A percentile compares a stretch with the other conserved stretches of the same genome.
These are phyloP conservation scores for Ctenopoma kingsleyae DNA, from an alignment of 2,797 vertebrate species.

Conservation along the genomic window DNA sequence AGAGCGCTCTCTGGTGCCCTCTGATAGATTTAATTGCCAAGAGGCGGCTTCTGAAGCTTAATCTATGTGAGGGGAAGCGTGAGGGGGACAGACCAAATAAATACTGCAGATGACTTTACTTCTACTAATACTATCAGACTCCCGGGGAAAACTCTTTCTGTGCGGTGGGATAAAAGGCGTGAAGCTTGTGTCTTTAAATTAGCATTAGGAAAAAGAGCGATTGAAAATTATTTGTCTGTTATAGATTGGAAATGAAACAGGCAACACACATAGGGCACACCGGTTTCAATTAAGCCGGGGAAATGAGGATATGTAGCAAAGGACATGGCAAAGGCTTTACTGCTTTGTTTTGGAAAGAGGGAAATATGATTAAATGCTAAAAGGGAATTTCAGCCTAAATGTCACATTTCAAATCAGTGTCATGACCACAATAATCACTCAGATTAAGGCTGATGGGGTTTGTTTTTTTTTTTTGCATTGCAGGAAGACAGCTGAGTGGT, in stretches of 20 bases:
- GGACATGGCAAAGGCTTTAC: constrained; percentile 41
- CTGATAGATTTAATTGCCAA: constrained; percentile 80
- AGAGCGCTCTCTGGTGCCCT: constrained; percentile 70
- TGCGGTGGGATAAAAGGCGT: constrained; percentile 42
- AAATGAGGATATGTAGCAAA: constrained; percentile 48
- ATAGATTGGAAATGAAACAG: constrained; percentile 52
- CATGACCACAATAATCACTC: constrained; percentile 1
- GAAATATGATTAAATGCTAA: constrained; percentile 45
- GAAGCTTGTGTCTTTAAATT: constrained; percentile 47
- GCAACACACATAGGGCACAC: constrained; percentile 21
- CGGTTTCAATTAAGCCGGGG: constrained; percentile 51
- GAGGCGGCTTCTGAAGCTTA: constrained; percentile 70
- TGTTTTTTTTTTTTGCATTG: background rate
- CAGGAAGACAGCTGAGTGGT: constrained; percentile 1
- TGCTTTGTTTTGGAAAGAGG: constrained; percentile 41
- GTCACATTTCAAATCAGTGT: constrained; percentile 52
- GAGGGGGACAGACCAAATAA: constrained; percentile 53
- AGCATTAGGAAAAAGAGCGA: constrained; percentile 47
- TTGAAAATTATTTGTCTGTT: constrained; percentile 64
- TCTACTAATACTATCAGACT: constrained; percentile 51
- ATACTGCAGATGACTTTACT: constrained; percentile 63
- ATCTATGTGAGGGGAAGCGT: constrained; percentile 60
- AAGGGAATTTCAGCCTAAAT: constrained; percentile 37
- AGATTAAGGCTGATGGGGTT: background rate
- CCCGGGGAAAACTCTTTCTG: constrained; percentile 28